Evolutionary conservation across 2,797 vertebrate genomes (phyloP).

Genomic region (Gobio occitaniae): DNA sequence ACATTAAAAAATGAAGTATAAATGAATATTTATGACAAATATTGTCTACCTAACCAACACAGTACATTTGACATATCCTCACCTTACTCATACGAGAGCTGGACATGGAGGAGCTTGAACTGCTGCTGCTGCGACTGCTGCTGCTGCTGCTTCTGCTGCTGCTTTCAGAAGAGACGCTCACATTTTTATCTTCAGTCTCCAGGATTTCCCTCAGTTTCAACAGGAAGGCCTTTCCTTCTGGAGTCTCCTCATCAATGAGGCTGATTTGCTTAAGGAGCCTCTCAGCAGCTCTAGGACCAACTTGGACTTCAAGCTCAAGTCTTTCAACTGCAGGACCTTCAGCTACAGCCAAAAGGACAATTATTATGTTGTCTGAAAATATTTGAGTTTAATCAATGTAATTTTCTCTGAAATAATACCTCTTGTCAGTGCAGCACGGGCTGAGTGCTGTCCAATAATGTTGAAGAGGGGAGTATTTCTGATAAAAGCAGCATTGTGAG

Average conservation of each 20-base stretch:
- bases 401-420: slow-evolving; percentile 2
- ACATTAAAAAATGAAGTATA: background rate
- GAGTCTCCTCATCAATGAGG: slow-evolving; percentile 56
- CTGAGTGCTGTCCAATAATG: slow-evolving; percentile 67
- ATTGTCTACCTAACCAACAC: background rate
- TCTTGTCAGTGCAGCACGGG: slow-evolving; percentile 23
- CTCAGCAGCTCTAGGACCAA: slow-evolving; percentile 78
- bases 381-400: background rate
- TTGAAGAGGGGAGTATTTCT: slow-evolving; percentile 70
- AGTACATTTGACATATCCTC: background rate
- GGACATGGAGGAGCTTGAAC: slow-evolving; percentile 64
- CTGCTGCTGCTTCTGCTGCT: slow-evolving; percentile 52
- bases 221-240: slow-evolving; percentile 65
- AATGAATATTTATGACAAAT: background rate
- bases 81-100: slow-evolving; percentile 60
- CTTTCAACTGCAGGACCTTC: slow-evolving; percentile 76
- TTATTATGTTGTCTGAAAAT: background rate
- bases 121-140: slow-evolving; percentile 51
- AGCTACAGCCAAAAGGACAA: slow-evolving; percentile 61
- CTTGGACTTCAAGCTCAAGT: slow-evolving; percentile 79
- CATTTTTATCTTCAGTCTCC: slow-evolving; percentile 59
- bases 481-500: slow-evolving; percentile 72
- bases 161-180: background rate
- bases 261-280: slow-evolving; percentile 75
- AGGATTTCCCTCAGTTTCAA: slow-evolving; percentile 81